These are phyloP conservation scores for Fregetta grallaria DNA, from an alignment of 2,113 vertebrate species.

Conservation along the genomic window DNA sequence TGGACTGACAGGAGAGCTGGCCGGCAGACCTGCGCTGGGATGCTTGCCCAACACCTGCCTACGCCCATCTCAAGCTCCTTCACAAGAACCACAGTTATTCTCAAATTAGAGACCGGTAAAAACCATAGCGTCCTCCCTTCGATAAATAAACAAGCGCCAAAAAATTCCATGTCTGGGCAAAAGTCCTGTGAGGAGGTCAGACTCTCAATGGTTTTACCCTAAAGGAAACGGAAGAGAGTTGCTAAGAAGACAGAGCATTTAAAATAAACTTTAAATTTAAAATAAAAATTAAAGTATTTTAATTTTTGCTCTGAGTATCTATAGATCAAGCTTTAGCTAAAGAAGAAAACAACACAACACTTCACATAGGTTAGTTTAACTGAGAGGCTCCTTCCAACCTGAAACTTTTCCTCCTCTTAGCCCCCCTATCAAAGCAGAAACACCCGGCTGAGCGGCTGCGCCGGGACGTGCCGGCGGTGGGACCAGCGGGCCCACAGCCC, in stretches of 20 bases:
- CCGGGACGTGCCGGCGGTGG: rapidly evolving
- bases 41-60: neutral
- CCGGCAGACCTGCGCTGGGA: neutral
- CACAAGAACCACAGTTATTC: neutral
- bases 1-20: neutral
- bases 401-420: neutral
- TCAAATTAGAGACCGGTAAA: neutral
- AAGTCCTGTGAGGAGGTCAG: neutral
- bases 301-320: neutral
- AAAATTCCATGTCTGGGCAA: neutral
- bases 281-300: too few relatives aligned
- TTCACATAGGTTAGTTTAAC: neutral
- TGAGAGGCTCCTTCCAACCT: neutral
- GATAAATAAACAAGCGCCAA: neutral
- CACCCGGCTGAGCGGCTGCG: neutral
- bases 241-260: neutral
- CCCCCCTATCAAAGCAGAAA: neutral
- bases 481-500: neutral
- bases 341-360: neutral
- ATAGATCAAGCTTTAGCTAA: neutral
- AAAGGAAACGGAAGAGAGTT: neutral
- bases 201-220: neutral
- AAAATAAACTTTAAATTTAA: too few relatives aligned
- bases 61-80: neutral
- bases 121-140: neutral